Percentiles rank a stretch among this genome's conserved stretches.
Conservation (phyloP, 2,797 vertebrate genomes). For the Crocidura indochinensis region DNA sequence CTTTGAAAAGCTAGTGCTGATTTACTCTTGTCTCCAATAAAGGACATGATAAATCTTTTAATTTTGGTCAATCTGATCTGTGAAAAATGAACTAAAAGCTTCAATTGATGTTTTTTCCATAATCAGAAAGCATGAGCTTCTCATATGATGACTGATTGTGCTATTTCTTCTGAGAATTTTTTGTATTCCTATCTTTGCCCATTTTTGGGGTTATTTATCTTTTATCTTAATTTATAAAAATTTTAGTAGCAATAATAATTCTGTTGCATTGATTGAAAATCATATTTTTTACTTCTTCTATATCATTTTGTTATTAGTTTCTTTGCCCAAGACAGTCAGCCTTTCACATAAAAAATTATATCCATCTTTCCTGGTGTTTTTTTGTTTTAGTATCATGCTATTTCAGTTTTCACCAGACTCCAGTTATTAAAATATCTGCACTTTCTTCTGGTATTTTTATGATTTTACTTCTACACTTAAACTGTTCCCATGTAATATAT, state of each 20-base stretch:
- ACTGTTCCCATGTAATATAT: not conserved
- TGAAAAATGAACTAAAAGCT: slow-evolving; percentile 10
- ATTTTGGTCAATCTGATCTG: not conserved
- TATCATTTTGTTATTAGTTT: not conserved
- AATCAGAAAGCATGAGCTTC: not conserved
- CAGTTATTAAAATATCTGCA: not conserved
- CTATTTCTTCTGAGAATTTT: slow-evolving; percentile 13
- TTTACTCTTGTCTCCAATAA: not conserved
- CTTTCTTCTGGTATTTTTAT: slow-evolving; percentile 19
- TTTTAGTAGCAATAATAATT: not conserved
- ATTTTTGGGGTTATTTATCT: not conserved
- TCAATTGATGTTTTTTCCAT: not conserved
- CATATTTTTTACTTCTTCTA: slow-evolving; percentile 8
- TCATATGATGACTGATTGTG: not conserved
- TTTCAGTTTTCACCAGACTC: not conserved
- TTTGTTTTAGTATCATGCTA: not conserved
- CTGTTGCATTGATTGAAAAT: not conserved
- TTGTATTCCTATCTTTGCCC: not conserved
- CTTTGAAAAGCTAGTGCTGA: not conserved
- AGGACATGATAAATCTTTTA: not conserved
- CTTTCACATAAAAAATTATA: not conserved
- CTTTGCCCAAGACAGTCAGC: not conserved
- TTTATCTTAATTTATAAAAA: slow-evolving; percentile 1
- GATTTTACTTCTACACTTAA: slow-evolving; percentile 43
- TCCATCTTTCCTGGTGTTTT: slow-evolving; percentile 7